Conservation (phyloP, 1,140 invertebrate species). For the Frieseomelitta varia region DNA sequence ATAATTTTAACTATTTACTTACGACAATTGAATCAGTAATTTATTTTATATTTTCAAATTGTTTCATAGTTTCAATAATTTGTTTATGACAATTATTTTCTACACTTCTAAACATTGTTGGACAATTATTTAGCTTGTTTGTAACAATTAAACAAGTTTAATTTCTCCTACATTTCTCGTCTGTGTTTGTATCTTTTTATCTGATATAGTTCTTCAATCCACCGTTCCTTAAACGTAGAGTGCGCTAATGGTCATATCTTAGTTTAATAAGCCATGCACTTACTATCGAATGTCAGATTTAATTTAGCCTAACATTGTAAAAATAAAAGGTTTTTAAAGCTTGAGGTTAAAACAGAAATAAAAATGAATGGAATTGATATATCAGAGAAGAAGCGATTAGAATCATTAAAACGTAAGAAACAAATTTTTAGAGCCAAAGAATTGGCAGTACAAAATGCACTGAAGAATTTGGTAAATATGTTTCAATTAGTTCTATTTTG, state of each 20-base stretch:
- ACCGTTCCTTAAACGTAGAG: no score
- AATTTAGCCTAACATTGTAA: neutral
- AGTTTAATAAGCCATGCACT: neutral
- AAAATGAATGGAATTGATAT: slow-evolving; percentile 61
- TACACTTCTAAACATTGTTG: no score
- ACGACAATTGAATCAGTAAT: neutral
- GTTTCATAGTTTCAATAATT: no score
- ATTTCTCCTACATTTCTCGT: no score
- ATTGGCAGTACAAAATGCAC: slow-evolving; percentile 82
- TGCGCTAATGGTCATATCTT: no score
- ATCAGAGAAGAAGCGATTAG: slow-evolving; percentile 83
- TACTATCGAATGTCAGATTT: neutral
- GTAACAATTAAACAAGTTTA: no score
- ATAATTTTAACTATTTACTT: no score
- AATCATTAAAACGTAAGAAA: slow-evolving; percentile 83
- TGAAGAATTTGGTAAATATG: slow-evolving; percentile 81
- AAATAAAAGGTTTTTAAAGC: neutral
- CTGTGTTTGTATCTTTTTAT: no score
- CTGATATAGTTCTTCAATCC: no score
- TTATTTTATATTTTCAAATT: neutral
- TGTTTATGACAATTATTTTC: no score
- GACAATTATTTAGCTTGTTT: no score
- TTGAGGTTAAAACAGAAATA: slow-evolving; percentile 23
- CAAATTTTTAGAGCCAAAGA: slow-evolving; percentile 83
- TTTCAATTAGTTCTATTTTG: neutral